A percentile compares a stretch with the other conserved stretches of the same genome.
Evolutionary conservation across 1,140 invertebrate genomes (phyloP).

Genomic region (Zaprionus davidi): DNA sequence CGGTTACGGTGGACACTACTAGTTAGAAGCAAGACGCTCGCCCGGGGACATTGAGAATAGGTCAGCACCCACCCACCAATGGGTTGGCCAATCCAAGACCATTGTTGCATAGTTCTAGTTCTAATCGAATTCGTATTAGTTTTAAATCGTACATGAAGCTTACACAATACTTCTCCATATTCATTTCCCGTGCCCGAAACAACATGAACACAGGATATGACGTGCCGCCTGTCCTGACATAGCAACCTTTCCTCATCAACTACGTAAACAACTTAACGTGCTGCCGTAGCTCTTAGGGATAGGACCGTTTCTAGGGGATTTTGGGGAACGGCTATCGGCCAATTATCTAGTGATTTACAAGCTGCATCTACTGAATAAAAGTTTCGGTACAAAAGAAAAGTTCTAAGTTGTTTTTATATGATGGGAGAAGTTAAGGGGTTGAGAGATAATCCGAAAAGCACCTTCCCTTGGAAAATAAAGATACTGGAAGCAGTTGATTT

Average conservation of each 20-base stretch:
- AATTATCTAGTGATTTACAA: conserved; percentile 64
- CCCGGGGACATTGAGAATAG: not conserved
- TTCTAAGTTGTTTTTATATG: not conserved
- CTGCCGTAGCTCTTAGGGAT: conserved; percentile 46
- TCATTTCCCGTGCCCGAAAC: not conserved
- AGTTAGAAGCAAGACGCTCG: conserved; percentile 5
- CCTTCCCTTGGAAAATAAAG: no score
- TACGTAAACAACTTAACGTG: conserved; percentile 24
- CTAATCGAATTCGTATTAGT: not conserved
- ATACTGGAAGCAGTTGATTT: no score
- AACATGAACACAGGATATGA: conserved; percentile 34
- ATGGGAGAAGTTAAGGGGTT: not conserved
- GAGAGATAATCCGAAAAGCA: not conserved
- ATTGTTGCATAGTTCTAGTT: conserved; percentile 72
- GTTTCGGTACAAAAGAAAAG: conserved; percentile 81
- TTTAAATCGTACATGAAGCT: not conserved
- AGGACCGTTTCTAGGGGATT: conserved; percentile 57
- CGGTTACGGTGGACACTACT: conserved; percentile 63
- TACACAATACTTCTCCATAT: not conserved
- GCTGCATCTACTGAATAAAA: conserved; percentile 84
- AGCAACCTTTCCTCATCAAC: conserved; percentile 29
- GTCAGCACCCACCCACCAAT: not conserved
- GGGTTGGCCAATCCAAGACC: conserved; percentile 37
- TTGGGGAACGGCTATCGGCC: conserved; percentile 54
- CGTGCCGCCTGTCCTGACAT: conserved; percentile 60